phyloP scores from a whole-genome alignment of 2,113 vertebrate genomes.

The Caranx ignobilis region DNA sequence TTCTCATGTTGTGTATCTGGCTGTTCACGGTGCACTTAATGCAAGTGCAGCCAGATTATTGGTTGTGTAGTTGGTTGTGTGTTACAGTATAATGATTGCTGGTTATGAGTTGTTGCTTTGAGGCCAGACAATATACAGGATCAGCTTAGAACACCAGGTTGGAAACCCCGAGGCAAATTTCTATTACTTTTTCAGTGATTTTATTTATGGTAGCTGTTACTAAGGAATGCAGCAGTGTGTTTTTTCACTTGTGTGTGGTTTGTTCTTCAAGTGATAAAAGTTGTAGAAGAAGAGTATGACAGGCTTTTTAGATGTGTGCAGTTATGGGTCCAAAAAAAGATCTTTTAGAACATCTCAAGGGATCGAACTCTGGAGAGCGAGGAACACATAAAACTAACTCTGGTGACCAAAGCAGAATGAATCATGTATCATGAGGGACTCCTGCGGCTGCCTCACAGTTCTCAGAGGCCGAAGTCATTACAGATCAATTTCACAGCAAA shows the following conservation, averaged over 20 bases:
- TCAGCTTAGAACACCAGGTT: neutral
- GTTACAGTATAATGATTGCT: conserved; percentile 7
- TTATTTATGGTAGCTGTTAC: neutral
- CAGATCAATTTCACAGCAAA: conserved; percentile 16
- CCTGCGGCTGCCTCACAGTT: neutral
- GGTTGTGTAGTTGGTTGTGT: neutral
- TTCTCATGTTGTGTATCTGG: neutral
- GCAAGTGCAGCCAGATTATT: conserved; percentile 6
- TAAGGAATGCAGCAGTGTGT: neutral
- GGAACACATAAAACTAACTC: conserved; percentile 5
- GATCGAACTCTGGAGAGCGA: neutral
- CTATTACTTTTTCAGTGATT: neutral
- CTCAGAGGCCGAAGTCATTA: neutral
- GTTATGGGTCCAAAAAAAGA: neutral
- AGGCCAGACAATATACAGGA: neutral
- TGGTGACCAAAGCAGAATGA: conserved; percentile 8
- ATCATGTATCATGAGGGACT: neutral
- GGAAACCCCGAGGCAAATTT: neutral
- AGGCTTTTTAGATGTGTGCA: neutral
- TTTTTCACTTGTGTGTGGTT: neutral
- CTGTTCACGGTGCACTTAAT: neutral
- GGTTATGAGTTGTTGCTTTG: conserved; percentile 10
- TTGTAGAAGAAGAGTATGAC: neutral
- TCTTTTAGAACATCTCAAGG: neutral
- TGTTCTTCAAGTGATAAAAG: conserved; percentile 19